These are phyloP conservation scores for Pammene aurita DNA, from an alignment of 2,888 invertebrate species.

Conservation along the genomic window DNA sequence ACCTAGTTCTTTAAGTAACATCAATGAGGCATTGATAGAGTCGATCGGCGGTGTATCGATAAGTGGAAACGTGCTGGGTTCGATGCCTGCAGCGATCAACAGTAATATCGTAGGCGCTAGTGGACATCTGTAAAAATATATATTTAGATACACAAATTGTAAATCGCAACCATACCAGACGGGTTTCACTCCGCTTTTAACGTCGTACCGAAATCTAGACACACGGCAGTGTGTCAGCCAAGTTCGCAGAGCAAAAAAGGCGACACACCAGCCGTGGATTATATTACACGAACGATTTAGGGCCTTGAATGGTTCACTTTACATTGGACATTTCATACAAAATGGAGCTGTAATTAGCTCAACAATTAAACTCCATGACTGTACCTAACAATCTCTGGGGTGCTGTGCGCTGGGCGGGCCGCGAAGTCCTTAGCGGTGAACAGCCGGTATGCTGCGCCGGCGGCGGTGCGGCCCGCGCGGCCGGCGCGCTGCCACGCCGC, in stretches of 20 bases:
- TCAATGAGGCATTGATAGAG: conserved; percentile 85
- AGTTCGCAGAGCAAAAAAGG: no score
- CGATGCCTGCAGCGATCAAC: conserved; percentile 92
- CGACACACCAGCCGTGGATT: no score
- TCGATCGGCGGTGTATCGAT: conserved; percentile 93
- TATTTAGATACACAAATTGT: no score
- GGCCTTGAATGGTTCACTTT: no score
- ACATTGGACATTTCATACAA: no score
- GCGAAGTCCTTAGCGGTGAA: conserved; percentile 92
- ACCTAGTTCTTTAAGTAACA: conserved; percentile 86
- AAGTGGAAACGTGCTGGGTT: conserved; percentile 93
- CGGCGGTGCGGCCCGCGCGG: conserved; percentile 93
- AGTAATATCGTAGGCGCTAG: conserved; percentile 90
- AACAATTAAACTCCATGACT: no score
- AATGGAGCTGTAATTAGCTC: no score
- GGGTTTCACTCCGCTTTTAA: no score
- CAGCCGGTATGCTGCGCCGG: conserved; percentile 93
- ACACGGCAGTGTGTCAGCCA: no score
- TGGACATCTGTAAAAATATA: conserved; percentile 68
- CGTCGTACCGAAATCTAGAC: no score
- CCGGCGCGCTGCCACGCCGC: conserved; percentile 97
- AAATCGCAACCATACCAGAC: no score
- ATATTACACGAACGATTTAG: no score
- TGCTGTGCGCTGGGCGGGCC: conserved; percentile 86
- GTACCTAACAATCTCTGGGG: conserved; percentile 91